phyloP scores from a whole-genome alignment of 2,113 vertebrate species.

The Eidolon helvum region DNA sequence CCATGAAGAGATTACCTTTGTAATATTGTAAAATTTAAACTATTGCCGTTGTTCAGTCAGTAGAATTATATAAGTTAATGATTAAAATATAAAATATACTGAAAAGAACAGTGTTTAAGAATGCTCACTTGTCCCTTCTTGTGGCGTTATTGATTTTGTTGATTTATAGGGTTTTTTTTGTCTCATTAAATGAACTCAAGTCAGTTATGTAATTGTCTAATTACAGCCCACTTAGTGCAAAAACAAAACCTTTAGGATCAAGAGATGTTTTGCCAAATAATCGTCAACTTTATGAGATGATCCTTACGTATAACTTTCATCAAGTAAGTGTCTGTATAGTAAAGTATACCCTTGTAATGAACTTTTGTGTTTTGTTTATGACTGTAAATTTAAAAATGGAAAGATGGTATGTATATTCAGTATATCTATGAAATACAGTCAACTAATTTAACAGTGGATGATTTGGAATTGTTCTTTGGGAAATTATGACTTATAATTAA shows the following conservation, averaged over 20 bases:
- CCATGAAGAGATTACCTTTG: background rate
- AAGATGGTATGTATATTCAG: background rate
- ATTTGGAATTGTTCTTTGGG: background rate
- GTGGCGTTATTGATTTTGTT: background rate
- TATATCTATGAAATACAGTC: background rate
- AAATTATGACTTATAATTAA: background rate
- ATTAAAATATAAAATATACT: background rate
- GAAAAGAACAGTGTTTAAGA: background rate
- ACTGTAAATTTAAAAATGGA: background rate
- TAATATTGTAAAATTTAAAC: background rate
- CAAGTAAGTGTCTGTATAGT: slow-evolving; percentile 86
- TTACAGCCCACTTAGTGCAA: slow-evolving; percentile 92
- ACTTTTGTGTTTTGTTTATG: background rate
- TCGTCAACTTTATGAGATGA: slow-evolving; percentile 95
- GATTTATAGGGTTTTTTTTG: background rate
- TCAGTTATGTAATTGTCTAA: slow-evolving; percentile 20
- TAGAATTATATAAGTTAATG: background rate
- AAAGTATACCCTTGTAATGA: background rate
- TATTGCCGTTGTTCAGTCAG: background rate
- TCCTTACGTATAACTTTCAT: slow-evolving; percentile 96
- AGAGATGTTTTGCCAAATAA: slow-evolving; percentile 96
- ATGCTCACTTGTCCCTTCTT: background rate
- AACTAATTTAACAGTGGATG: background rate
- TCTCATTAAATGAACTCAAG: slow-evolving; percentile 24
- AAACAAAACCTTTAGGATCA: slow-evolving; percentile 93